A percentile compares a stretch with the other conserved stretches of the same genome.
phyloP scores from a whole-genome alignment of 2,797 vertebrate genomes.

The Labeo calbasu region DNA sequence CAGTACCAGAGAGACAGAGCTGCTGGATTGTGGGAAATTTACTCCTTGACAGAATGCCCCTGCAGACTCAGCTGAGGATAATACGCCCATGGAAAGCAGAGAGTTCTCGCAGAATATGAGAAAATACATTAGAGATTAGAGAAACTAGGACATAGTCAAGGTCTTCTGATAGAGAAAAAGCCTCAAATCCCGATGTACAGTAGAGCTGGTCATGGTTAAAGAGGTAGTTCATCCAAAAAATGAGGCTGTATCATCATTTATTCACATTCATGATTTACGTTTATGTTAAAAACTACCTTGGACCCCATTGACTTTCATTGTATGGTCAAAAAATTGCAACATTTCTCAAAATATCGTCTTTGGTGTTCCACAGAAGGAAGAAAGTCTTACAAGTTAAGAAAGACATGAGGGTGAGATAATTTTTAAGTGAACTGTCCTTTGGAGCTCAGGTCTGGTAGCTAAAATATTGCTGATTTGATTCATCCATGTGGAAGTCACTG shows the following conservation, averaged over 20 bases:
- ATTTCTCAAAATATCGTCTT: not conserved
- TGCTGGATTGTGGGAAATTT: conserved; percentile 22
- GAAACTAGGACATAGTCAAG: conserved; percentile 27
- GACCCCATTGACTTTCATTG: not conserved
- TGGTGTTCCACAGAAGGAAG: not conserved
- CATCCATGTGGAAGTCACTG: not conserved
- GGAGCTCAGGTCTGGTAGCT: not conserved
- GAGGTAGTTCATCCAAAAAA: not conserved
- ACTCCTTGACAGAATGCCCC: conserved; percentile 30
- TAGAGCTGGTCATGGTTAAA: not conserved
- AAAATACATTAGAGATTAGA: conserved; percentile 18
- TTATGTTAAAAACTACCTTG: not conserved
- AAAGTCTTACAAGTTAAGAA: not conserved
- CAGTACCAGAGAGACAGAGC: conserved; percentile 43
- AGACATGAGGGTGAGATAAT: not conserved
- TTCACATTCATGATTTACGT: not conserved
- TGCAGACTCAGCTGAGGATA: conserved; percentile 15
- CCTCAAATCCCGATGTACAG: not conserved
- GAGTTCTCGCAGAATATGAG: not conserved
- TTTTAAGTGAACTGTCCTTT: not conserved
- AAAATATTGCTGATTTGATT: not conserved
- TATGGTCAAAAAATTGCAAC: not conserved
- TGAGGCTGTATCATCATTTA: not conserved
- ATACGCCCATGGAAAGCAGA: conserved; percentile 18
- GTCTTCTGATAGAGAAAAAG: conserved; percentile 13